Base-by-base conservation (phyloP, 1,140 invertebrate species). In the Arctopsyche grandis region DNA sequence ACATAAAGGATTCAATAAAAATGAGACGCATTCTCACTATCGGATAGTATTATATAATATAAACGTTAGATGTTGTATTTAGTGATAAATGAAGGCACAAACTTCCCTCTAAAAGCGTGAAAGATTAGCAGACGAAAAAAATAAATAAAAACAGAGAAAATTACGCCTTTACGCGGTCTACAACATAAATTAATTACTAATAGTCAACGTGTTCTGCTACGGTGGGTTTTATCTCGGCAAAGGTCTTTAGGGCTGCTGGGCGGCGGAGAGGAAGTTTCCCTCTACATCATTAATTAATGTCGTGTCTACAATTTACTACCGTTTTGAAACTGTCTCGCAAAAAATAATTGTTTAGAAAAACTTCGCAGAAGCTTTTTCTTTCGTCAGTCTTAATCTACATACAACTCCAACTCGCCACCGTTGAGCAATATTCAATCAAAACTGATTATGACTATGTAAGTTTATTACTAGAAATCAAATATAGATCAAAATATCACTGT, bases 251-350 rank as follows among this genome's bases (percentile, higher is more conserved):
- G 48, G 48, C 16, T 52, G 10, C 48, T 52, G 48, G 48, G 16
- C 16, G 48, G 16, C 3, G 16, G 16, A 16, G 48, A 52, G 48
- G 19, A 44, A 44, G 38, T 71, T 71, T 71, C 44, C 69, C 9
- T 29, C 16, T 48, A 71, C 69, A 71, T 48, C 69, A 71, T 71
- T 71, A 71, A 71, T 71, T 71, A 71, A 71, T 46, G 69, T 71
- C 69, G 69, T 71, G 69, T 71, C 69, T 48, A 48, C 69, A 71
- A 71, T 71, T 71, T 71, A 71, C 69, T 48, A 38, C 29, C 69
- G 69, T 71, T 71, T 71, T 48, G 69, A 71, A 48, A 71, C 69
- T 0, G 9, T 44, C 69, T 22, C 5, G 22, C 44, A 71, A 71
- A 71, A 71, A 48, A 66, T 10, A 21, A 60, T 60, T 60, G 56